Base-by-base conservation (phyloP, 2,797 vertebrate genomes). In the Mus minutoides region DNA sequence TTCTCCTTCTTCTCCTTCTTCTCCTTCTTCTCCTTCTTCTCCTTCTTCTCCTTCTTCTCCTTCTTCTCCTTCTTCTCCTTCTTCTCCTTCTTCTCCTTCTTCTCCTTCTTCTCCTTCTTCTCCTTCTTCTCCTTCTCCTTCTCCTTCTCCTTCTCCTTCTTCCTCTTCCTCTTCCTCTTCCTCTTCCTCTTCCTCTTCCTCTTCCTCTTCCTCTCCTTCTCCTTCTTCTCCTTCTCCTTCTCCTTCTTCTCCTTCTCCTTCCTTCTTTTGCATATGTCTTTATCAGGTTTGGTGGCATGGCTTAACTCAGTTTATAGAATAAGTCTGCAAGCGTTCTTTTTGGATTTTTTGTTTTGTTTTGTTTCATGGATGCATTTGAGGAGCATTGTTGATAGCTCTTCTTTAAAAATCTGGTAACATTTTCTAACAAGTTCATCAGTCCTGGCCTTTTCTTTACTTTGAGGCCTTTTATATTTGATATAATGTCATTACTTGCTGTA, bases 71-170 rank as follows among this genome's bases (percentile, higher is more conserved):
- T 0, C 31, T 16, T 46, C 6, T 76, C 2, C 6, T 17, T 52
- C 13, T 16, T 3, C 16, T 2, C 8, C 17, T 4, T 2, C 2
- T 7, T 10, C 17, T 7, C 0, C 5, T 2, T 11, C 31, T 3
- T 2, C 14, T 13, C 24, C 3, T n/a, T n/a, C 14, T 24, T 78
- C 12, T 1, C 14, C 4, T 10, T 7, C 0, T 10, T 34, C 76
- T 78, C 9, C n/a, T 19, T 54, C 5, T 12, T 24, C n/a, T 34
- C n/a, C 2, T 6, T 0, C 31, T 16, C 29, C 6, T 76, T 1
- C 6, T 17, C 34, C 13, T 16, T 3, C 16, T 2, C 8, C 17
- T 4, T 2, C 2, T 7, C 4, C 17, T 7, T 0, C 5, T 2
- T 11, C 31, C 2, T 2, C 14, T 13, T 40, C 3, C 14, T 24